Evolutionary conservation across 2,888 invertebrate genomes (phyloP).

Genomic region (Melieria picta): DNA sequence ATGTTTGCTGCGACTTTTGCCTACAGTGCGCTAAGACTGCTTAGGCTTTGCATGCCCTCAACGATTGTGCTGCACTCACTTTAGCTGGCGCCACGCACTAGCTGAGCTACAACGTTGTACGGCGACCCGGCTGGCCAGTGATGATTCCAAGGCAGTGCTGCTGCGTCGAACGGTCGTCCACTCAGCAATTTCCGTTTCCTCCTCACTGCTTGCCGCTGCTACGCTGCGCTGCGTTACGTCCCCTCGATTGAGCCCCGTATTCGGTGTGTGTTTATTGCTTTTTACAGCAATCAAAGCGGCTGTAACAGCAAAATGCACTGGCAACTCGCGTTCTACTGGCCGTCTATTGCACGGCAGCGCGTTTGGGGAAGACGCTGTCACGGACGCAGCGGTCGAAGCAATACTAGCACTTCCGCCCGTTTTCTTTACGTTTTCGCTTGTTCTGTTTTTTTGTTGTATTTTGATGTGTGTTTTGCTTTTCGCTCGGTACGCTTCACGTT

Average conservation of each 20-base stretch:
- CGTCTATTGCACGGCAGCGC: no score
- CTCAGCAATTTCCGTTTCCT: background rate
- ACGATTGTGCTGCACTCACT: background rate
- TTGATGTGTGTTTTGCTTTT: background rate
- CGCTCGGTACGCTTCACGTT: slow-evolving; percentile 2
- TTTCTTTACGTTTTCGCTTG: background rate
- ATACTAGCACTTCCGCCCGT: background rate
- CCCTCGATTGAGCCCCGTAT: no score
- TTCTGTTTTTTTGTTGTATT: background rate
- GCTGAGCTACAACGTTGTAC: background rate
- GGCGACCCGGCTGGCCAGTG: no score
- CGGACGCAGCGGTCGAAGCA: no score
- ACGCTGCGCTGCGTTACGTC: background rate
- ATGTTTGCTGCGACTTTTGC: background rate
- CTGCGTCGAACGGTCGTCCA: no score
- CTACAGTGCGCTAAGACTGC: background rate
- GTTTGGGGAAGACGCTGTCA: no score
- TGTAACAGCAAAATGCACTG: no score
- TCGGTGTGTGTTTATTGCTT: no score
- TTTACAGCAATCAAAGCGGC: no score
- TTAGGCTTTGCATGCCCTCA: background rate
- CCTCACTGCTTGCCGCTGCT: background rate
- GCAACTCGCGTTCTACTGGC: no score
- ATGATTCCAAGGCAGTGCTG: no score
- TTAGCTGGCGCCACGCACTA: background rate